A percentile compares a stretch with the other conserved stretches of the same genome.
These are phyloP conservation scores for Dolichotis patagonum DNA, from an alignment of 2,113 vertebrate genomes.

Conservation along the genomic window DNA sequence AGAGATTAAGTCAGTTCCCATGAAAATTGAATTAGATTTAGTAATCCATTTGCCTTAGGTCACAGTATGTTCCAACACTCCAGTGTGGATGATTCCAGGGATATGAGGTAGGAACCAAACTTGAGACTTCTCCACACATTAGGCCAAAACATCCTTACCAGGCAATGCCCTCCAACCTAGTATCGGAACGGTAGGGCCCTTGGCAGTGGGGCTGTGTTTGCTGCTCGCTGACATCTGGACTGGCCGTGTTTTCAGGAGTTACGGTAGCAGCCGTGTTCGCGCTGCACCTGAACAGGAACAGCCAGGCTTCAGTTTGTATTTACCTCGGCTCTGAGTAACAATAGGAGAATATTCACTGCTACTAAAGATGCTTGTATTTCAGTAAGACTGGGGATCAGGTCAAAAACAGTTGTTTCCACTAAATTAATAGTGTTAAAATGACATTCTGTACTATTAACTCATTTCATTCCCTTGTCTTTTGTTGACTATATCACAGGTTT, in stretches of 20 bases:
- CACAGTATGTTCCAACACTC: neutral
- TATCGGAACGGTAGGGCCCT: neutral
- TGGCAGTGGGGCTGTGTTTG: neutral
- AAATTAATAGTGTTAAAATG: neutral
- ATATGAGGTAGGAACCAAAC: neutral
- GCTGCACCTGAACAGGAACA: neutral
- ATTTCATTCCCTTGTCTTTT: neutral
- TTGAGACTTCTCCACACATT: neutral
- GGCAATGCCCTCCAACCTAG: neutral
- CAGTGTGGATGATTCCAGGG: neutral
- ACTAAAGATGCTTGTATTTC: neutral
- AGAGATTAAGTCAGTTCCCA: neutral
- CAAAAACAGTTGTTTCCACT: neutral
- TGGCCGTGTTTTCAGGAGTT: neutral
- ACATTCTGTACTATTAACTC: neutral
- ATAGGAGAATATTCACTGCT: neutral
- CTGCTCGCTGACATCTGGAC: neutral
- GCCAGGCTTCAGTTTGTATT: neutral
- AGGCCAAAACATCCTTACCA: neutral
- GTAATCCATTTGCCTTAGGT: neutral
- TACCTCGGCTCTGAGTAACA: neutral
- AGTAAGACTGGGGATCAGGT: neutral
- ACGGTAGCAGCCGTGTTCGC: neutral
- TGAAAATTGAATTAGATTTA: neutral
- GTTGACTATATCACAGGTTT: neutral